Evolutionary conservation across 2,797 vertebrate genomes (phyloP).

Genomic region (Ctenochaetus hawaiiensis): DNA sequence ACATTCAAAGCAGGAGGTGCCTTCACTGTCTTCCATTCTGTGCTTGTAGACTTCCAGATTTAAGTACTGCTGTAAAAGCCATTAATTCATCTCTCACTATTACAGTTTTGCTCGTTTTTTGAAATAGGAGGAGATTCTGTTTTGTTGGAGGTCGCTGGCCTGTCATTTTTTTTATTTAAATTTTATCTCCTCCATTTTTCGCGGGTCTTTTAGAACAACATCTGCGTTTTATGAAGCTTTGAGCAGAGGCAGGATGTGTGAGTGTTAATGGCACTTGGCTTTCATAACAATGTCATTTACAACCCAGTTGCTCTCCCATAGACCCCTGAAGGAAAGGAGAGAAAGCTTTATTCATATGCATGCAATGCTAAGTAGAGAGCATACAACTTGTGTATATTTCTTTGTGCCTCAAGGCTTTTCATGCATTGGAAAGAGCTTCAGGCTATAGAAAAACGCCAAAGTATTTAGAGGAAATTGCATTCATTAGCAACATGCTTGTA

Average conservation of each 20-base stretch:
- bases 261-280: conserved; percentile 82
- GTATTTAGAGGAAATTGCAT: conserved; percentile 79
- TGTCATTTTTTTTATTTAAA: conserved; percentile 72
- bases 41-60: conserved; percentile 71
- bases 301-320: conserved; percentile 81
- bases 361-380: conserved; percentile 64
- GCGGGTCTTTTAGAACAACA: conserved; percentile 83
- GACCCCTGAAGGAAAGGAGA: conserved; percentile 76
- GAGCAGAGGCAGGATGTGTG: conserved; percentile 81
- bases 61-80: conserved; percentile 62
- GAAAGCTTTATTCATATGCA: conserved; percentile 76
- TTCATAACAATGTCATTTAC: conserved; percentile 84
- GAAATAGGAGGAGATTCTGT: conserved; percentile 68
- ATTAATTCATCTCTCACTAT: conserved; percentile 74
- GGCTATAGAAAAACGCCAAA: conserved; percentile 72
- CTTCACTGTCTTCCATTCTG: conserved; percentile 56
- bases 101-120: conserved; percentile 58
- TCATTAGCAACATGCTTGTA: conserved; percentile 77
- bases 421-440: conserved; percentile 72
- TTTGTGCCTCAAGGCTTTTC: conserved; percentile 81
- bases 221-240: conserved; percentile 85
- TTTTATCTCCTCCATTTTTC: conserved; percentile 69
- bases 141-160: conserved; percentile 78
- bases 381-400: conserved; percentile 75
- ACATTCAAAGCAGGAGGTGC: conserved; percentile 71